A percentile compares a stretch with the other conserved stretches of the same genome.
Evolutionary conservation across 2,888 invertebrate species (phyloP).

Genomic region (Andrena dorsata): DNA sequence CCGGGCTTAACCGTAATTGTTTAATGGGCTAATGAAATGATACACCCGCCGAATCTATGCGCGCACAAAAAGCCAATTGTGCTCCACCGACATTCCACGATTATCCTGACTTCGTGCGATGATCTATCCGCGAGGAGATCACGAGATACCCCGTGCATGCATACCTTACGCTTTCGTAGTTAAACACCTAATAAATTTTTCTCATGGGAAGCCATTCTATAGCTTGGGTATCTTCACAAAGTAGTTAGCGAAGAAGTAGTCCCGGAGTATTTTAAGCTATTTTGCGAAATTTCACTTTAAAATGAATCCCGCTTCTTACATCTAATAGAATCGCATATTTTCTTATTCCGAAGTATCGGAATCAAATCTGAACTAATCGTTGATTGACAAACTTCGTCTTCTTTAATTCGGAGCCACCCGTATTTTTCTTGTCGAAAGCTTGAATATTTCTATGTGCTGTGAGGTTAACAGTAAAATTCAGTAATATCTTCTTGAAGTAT

Average conservation of each 20-base stretch:
- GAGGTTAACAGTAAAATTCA: background rate
- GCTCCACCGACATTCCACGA: conserved; percentile 67
- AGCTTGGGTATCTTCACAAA: too few species aligned
- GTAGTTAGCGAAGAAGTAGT: too few species aligned
- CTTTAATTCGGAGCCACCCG: background rate
- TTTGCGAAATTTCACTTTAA: too few species aligned
- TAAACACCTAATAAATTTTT: too few species aligned
- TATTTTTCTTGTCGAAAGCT: background rate
- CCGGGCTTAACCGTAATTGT: conserved; percentile 76
- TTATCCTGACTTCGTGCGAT: conserved; percentile 51
- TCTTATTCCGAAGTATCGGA: background rate
- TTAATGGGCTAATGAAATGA: conserved; percentile 82
- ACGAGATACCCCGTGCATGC: conserved; percentile 18
- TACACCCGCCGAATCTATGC: conserved; percentile 79
- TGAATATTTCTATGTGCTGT: background rate
- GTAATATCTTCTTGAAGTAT: background rate
- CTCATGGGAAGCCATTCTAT: too few species aligned
- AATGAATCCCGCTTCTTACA: too few species aligned
- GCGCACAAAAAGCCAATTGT: conserved; percentile 76
- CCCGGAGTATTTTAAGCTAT: too few species aligned
- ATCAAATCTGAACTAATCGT: background rate
- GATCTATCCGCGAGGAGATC: conserved; percentile 20
- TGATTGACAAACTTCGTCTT: background rate
- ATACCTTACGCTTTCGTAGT: background rate
- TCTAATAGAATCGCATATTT: background rate